These are phyloP conservation scores for Lypha dubia DNA, from an alignment of 2,888 invertebrate genomes.

Conservation along the genomic window DNA sequence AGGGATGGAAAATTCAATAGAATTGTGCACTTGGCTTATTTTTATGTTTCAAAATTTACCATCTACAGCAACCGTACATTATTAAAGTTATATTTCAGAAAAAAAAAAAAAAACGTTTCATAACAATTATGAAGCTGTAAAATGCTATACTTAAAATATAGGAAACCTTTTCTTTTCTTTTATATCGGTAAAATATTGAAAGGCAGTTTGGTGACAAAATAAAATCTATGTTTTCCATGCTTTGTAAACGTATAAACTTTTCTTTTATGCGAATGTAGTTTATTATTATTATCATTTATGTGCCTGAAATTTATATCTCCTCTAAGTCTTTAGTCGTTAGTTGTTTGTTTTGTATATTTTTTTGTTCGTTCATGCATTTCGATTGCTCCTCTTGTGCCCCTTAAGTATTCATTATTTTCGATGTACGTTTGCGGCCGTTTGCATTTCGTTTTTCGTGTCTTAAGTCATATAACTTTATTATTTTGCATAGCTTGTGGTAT, in stretches of 20 bases:
- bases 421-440: conserved; percentile 1
- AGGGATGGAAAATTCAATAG: background rate
- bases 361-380: conserved; percentile 18
- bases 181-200: too few relatives aligned
- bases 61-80: too few relatives aligned
- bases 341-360: conserved; percentile 16
- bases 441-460: conserved; percentile 60
- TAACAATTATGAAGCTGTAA: too few relatives aligned
- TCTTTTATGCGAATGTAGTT: conserved; percentile 39
- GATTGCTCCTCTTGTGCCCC: background rate
- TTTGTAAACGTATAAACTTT: conserved; percentile 35
- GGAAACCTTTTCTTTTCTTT: too few relatives aligned
- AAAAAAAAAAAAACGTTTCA: too few relatives aligned
- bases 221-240: background rate
- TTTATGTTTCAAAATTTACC: too few relatives aligned
- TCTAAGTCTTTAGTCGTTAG: conserved; percentile 19
- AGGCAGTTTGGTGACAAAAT: background rate
- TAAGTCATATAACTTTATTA: conserved; percentile 73
- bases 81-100: too few relatives aligned
- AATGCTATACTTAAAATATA: too few relatives aligned
- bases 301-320: conserved; percentile 44
- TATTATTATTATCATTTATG: conserved; percentile 40
- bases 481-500: conserved; percentile 70
- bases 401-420: background rate
- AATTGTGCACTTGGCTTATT: background rate